Evolutionary conservation across 2,888 invertebrate species (phyloP).

Genomic region (Mesorhabditis belari): DNA sequence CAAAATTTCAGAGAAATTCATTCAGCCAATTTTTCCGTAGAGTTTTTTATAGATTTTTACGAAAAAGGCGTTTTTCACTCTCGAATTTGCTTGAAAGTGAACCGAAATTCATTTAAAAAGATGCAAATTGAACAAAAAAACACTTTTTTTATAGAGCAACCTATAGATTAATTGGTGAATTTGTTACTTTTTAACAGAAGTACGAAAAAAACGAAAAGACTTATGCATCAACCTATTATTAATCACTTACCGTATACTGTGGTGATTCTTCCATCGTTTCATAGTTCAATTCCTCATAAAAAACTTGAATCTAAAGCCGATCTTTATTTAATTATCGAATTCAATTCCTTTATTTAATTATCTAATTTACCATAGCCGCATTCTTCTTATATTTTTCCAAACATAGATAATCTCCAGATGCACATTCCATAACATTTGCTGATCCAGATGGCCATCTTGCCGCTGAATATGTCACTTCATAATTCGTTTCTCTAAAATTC

Average conservation of each 20-base stretch:
- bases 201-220: neutral
- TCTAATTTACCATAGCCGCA: conserved; percentile 47
- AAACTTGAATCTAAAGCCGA: conserved; percentile 41
- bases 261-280: conserved; percentile 50
- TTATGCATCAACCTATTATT: neutral
- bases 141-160: no score
- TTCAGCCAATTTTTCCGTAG: no score
- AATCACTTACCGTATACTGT: conserved; percentile 40
- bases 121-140: no score
- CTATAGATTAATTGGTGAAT: no score
- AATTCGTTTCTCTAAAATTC: conserved; percentile 47
- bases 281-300: conserved; percentile 53
- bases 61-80: no score
- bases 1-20: no score
- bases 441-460: conserved; percentile 53
- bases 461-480: conserved; percentile 52
- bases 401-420: conserved; percentile 45
- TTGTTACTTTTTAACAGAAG: no score
- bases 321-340: no score
- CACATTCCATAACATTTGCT: conserved; percentile 51
- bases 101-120: no score
- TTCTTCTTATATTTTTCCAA: conserved; percentile 51
- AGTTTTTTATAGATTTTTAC: no score
- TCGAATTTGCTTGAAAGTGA: no score
- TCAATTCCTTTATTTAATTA: neutral